Evolutionary conservation across 2,888 invertebrate species (phyloP).

Genomic region (Pollenia amentaria): DNA sequence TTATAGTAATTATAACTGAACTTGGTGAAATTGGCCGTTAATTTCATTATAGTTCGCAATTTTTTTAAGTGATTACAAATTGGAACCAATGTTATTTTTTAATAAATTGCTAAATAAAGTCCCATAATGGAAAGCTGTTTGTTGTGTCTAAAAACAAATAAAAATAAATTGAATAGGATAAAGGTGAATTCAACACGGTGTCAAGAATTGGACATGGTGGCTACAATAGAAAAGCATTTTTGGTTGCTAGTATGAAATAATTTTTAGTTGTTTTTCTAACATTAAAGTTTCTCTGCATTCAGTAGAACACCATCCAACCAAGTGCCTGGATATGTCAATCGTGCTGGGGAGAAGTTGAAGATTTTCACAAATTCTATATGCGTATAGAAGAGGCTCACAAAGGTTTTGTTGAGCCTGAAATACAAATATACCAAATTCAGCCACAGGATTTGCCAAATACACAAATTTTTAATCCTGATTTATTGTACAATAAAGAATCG

Average conservation of each 20-base stretch:
- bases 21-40: too few species aligned
- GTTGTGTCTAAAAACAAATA: slow-evolving; percentile 35
- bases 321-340: slow-evolving; percentile 75
- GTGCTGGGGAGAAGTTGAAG: slow-evolving; percentile 78
- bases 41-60: too few species aligned
- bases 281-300: neutral
- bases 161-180: neutral
- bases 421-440: neutral
- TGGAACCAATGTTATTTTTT: too few species aligned
- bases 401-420: slow-evolving; percentile 54
- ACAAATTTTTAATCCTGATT: too few species aligned
- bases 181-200: neutral
- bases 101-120: too few species aligned
- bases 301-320: slow-evolving; percentile 19
- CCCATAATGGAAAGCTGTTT: slow-evolving; percentile 40
- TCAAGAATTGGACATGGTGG: slow-evolving; percentile 8
- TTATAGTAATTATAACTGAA: too few species aligned
- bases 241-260: slow-evolving; percentile 37
- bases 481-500: too few species aligned
- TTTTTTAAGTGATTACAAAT: too few species aligned
- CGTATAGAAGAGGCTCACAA: slow-evolving; percentile 77
- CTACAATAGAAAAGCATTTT: slow-evolving; percentile 48
- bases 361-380: slow-evolving; percentile 78
- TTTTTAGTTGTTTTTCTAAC: neutral
- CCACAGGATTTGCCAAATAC: neutral